Evolutionary conservation across 2,113 vertebrate genomes (phyloP), one percentile per base, ranked within the genome.

Genomic region (Tachysurus vachellii): DNA sequence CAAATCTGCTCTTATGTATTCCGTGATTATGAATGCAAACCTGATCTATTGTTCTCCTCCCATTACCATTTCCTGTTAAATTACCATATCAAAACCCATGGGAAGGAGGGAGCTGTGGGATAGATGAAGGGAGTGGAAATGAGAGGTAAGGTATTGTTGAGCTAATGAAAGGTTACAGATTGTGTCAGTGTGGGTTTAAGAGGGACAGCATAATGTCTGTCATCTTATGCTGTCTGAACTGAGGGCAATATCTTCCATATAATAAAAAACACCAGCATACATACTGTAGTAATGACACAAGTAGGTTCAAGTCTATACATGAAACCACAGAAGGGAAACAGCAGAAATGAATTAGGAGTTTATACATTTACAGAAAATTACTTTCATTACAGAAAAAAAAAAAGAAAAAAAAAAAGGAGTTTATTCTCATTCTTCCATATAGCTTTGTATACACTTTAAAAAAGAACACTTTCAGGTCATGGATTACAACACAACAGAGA

Each of bases 21-120:
- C 70, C n/a, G 57, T 56, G 31, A 31, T 87, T 83, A 83, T 77
- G 14, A 87, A 82, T 77, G 59, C 71, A 87, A 87, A 87, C 53
- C 84, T 79, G 57, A 77, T 53, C 19, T 85, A 83, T 86, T 79
- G 84, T 77, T 7, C 70, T 59, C 16, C 23, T 68, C 70, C 50
- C 71, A 83, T 73, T 82, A 85, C 59, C 68, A 86, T 57, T 83
- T 83, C 84, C 85, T 62, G 75, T 36, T 56, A 50, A 57, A 86
- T 88, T 88, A 86, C 59, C 84, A 86, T 83, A 79, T 86, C 88
- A 88, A 88, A 81, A 53, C 2, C 59, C 17, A 36, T 23, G 56
- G 36, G 28, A 86, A 59, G 54, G 26, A 79, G 54, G 47, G 56
- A 36, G 77, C 44, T 68, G 80, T 28, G 59, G 28, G 54, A 86